phyloP scores from a whole-genome alignment of 2,113 vertebrate genomes.

The Oreochromis niloticus region DNA sequence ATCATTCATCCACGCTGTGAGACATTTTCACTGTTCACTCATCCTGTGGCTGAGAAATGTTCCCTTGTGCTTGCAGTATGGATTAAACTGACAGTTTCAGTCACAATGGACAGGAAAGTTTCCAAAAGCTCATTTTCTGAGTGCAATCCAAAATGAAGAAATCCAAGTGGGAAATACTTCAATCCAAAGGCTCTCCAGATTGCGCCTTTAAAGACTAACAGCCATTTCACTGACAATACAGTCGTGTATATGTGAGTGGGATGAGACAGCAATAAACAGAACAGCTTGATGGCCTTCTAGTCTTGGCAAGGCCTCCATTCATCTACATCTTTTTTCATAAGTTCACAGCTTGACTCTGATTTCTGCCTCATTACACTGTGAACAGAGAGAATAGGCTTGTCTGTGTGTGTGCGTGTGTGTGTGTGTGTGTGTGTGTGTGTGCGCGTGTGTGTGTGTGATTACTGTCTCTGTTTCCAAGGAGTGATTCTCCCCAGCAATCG shows the following conservation, averaged over 20 bases:
- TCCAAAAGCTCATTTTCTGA: constrained; percentile 5
- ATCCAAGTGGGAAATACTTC: constrained; percentile 8
- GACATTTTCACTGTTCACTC: not conserved
- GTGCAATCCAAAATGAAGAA: not conserved
- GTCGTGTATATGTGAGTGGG: constrained; percentile 25
- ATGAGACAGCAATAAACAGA: constrained; percentile 47
- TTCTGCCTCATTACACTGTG: constrained; percentile 58
- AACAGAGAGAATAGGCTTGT: constrained; percentile 28
- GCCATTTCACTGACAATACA: constrained; percentile 25
- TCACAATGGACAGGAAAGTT: not conserved
- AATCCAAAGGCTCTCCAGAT: constrained; percentile 1
- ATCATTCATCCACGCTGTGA: not conserved
- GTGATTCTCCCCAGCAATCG: not conserved
- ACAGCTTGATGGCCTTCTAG: constrained; percentile 56
- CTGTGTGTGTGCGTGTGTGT: not conserved
- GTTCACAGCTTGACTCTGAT: constrained; percentile 65
- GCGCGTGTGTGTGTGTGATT: not conserved
- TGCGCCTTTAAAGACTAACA: constrained; percentile 39
- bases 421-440: not conserved
- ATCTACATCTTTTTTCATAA: constrained; percentile 62
- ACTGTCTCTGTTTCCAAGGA: constrained; percentile 10
- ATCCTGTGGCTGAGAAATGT: not conserved
- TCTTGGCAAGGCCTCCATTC: constrained; percentile 51
- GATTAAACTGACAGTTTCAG: not conserved
- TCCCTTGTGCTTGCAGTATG: not conserved